A percentile compares a stretch with the other conserved stretches of the same genome.
These are phyloP conservation scores for Aphidoletes aphidimyza DNA, from an alignment of 2,888 invertebrate species.

Conservation along the genomic window DNA sequence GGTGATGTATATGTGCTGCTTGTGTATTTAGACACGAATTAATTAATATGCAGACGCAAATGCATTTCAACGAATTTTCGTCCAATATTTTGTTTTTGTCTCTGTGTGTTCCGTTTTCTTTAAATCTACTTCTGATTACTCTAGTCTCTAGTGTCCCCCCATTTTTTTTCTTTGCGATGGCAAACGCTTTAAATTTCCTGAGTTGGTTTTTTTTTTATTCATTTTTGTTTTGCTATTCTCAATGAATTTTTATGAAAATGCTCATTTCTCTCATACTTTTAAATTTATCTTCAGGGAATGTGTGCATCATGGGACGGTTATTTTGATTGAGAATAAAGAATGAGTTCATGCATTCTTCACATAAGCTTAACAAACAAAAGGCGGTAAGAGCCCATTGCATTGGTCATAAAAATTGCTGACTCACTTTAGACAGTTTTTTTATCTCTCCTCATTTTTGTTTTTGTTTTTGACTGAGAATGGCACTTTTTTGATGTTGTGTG, in stretches of 20 bases:
- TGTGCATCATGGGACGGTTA: background rate
- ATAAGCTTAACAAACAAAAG: conserved; percentile 39
- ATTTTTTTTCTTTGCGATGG: background rate
- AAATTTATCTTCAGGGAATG: conserved; percentile 36
- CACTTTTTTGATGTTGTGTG: background rate
- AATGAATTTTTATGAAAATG: background rate
- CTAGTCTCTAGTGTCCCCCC: conserved; percentile 36
- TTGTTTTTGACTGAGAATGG: background rate
- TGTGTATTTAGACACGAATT: background rate
- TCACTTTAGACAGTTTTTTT: background rate
- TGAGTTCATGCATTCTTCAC: conserved; percentile 22
- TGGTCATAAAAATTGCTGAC: conserved; percentile 49
- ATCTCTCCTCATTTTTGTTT: background rate
- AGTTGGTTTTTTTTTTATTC: background rate
- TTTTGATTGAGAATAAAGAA: conserved; percentile 51
- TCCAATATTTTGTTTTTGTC: background rate
- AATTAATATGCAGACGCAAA: conserved; percentile 12
- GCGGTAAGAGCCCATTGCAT: conserved; percentile 42
- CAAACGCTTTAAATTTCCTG: background rate
- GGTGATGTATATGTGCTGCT: background rate
- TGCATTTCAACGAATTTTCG: background rate
- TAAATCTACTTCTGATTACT: conserved; percentile 12
- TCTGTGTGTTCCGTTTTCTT: background rate
- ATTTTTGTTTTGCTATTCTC: background rate
- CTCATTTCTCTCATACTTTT: conserved; percentile 23